Conservation (phyloP, 2,888 invertebrate genomes). For the Amblyjoppa fuscipennis region DNA sequence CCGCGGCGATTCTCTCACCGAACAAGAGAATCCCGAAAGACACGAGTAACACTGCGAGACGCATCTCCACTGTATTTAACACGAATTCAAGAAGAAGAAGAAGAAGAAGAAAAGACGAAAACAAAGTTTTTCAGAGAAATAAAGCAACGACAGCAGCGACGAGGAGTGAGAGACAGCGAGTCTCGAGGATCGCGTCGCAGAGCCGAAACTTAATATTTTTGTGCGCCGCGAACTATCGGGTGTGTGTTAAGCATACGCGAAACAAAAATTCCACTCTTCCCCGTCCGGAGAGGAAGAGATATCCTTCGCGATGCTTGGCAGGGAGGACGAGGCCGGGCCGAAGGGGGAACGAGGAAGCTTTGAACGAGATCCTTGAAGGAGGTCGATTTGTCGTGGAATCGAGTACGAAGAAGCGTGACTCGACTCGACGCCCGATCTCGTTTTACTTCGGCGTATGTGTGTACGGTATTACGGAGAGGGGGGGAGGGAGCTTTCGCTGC, state of each 20-base stretch:
- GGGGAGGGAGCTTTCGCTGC: not conserved
- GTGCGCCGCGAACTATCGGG: not conserved
- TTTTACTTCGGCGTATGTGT: constrained; percentile 15
- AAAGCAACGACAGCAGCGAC: not conserved
- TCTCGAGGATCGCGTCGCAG: not conserved
- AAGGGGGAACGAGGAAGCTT: not conserved
- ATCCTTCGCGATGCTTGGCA: constrained; percentile 4
- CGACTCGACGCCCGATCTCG: constrained; percentile 33
- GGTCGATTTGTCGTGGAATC: constrained; percentile 56
- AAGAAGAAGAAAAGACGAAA: not conserved
- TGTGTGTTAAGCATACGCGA: constrained; percentile 32
- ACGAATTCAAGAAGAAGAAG: not conserved
- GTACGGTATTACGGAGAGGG: not conserved
- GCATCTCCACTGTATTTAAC: constrained; percentile 73
- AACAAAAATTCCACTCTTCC: not conserved
- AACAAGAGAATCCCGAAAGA: constrained; percentile 76
- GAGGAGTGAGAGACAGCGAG: not conserved
- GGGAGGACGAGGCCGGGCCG: not conserved
- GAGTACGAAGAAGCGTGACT: constrained; percentile 55
- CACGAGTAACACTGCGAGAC: constrained; percentile 75
- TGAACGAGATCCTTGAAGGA: constrained; percentile 36
- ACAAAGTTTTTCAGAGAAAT: constrained; percentile 1
- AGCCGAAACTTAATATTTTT: not conserved
- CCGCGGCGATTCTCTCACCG: constrained; percentile 65
- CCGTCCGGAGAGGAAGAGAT: not conserved